phyloP scores from a whole-genome alignment of 2,797 vertebrate species.

The Danio choprae region DNA sequence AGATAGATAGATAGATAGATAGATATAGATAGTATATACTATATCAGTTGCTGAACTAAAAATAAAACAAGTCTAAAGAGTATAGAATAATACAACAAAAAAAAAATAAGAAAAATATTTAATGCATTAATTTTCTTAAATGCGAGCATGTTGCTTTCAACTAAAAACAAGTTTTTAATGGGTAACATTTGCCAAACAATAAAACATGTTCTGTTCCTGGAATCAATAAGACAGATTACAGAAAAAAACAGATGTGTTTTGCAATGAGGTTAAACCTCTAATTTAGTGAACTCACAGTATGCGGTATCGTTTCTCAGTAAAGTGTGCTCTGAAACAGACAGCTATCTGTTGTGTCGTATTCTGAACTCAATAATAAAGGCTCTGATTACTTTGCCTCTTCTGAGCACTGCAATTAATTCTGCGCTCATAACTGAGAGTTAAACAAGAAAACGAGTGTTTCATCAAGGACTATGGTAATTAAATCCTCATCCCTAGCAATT shows the following conservation, averaged over 20 bases:
- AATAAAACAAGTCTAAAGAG: too few relatives aligned
- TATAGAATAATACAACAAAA: too few relatives aligned
- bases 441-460: conserved; percentile 28
- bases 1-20: too few relatives aligned
- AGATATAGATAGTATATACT: too few relatives aligned
- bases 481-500: conserved; percentile 41
- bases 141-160: background rate
- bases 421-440: conserved; percentile 30
- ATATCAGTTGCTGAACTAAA: too few relatives aligned
- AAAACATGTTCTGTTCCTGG: background rate
- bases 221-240: background rate
- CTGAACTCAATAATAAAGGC: conserved; percentile 32
- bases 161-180: background rate
- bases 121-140: background rate
- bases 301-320: background rate
- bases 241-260: background rate
- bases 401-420: conserved; percentile 36
- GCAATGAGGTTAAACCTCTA: background rate
- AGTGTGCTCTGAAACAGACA: conserved; percentile 1
- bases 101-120: too few relatives aligned
- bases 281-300: conserved; percentile 6
- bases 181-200: background rate
- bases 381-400: conserved; percentile 32
- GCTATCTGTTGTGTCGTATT: conserved; percentile 26
- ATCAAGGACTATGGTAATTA: conserved; percentile 43